A percentile compares a stretch with the other conserved stretches of the same genome.
Evolutionary conservation across 2,888 invertebrate genomes (phyloP).

Genomic region (Monoplex corrugatus): DNA sequence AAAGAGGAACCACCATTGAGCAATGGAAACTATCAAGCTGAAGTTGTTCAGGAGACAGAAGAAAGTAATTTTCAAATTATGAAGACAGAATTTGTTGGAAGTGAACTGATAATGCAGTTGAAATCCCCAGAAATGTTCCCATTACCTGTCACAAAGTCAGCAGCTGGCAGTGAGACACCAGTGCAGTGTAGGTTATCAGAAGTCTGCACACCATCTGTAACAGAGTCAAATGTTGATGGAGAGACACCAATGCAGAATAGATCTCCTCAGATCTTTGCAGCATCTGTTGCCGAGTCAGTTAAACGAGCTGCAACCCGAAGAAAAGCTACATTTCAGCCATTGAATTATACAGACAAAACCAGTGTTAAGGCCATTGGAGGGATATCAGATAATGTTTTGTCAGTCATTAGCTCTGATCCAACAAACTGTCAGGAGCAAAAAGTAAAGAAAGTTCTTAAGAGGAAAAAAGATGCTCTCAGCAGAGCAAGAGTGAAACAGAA

Average conservation of each 20-base stretch:
- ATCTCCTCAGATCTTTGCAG: not conserved
- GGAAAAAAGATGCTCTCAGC: not conserved
- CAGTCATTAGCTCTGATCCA: not conserved
- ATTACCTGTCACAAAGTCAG: too few relatives aligned
- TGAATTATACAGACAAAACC: not conserved
- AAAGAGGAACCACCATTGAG: not conserved
- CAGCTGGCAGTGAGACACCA: too few relatives aligned
- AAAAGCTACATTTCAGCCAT: not conserved
- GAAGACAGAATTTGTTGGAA: not conserved
- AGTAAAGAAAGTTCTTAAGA: not conserved
- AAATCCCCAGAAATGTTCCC: not conserved
- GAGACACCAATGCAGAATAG: not conserved
- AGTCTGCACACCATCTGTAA: slow-evolving; percentile 7
- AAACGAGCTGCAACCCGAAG: slow-evolving; percentile 16
- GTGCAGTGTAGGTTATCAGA: not conserved
- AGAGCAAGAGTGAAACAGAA: not conserved
- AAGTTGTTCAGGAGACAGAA: not conserved
- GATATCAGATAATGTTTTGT: not conserved
- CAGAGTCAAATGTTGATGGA: too few relatives aligned
- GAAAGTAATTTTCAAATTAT: too few relatives aligned
- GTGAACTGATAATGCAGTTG: not conserved
- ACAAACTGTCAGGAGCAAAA: not conserved
- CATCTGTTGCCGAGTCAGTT: slow-evolving; percentile 9
- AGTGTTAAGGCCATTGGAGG: not conserved
- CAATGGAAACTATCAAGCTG: not conserved